Conservation (phyloP, 2,797 vertebrate genomes). For the Spondyliosoma cantharus region DNA sequence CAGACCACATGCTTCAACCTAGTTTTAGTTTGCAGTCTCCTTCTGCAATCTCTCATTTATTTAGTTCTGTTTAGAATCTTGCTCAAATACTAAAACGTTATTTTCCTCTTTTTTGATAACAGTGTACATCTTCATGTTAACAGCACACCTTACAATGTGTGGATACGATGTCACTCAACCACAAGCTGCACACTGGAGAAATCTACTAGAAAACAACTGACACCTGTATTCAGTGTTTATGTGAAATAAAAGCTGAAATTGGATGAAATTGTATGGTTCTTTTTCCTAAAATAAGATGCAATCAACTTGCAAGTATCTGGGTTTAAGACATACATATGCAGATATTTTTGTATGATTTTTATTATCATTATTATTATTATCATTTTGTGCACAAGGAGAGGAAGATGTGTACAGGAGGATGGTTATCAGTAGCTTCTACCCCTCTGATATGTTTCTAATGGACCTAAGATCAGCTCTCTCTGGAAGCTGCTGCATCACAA, state of each 20-base stretch:
- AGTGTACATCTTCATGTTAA: neutral
- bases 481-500: neutral
- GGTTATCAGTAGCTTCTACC: constrained; percentile 11
- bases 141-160: neutral
- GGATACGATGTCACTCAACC: neutral
- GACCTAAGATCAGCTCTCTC: neutral
- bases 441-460: constrained; percentile 13
- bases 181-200: neutral
- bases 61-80: neutral
- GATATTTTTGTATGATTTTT: neutral
- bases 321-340: neutral
- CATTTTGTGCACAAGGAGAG: neutral
- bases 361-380: neutral
- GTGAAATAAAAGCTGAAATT: neutral
- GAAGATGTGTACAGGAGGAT: neutral
- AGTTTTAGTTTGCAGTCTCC: too few relatives aligned
- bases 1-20: too few relatives aligned
- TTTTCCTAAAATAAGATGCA: neutral
- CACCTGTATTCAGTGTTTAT: neutral
- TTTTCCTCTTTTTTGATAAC: neutral
- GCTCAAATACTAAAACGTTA: neutral
- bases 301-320: neutral
- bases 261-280: neutral
- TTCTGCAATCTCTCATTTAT: neutral
- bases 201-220: neutral